A percentile compares a stretch with the other conserved stretches of the same genome.
Evolutionary conservation across 1,140 invertebrate species (phyloP).

Genomic region (Pogonomyrmex barbatus): DNA sequence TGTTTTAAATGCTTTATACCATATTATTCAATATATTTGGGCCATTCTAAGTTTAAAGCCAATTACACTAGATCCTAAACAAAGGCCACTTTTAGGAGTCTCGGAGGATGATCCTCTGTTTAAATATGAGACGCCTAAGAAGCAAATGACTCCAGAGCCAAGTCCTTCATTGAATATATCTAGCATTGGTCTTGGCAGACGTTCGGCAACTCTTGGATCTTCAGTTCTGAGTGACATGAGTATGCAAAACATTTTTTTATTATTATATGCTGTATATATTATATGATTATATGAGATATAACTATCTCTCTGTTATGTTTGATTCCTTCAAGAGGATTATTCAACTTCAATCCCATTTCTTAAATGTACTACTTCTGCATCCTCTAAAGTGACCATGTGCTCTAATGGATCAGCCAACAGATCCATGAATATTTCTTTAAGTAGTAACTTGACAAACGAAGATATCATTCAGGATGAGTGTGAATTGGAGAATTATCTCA

Average conservation of each 20-base stretch:
- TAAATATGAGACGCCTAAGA: slow-evolving; percentile 66
- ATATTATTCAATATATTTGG: slow-evolving; percentile 76
- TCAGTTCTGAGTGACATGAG: slow-evolving; percentile 78
- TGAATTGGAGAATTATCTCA: slow-evolving; percentile 80
- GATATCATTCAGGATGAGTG: slow-evolving; percentile 80
- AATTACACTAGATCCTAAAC: slow-evolving; percentile 72
- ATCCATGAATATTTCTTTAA: slow-evolving; percentile 78
- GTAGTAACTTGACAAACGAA: slow-evolving; percentile 79
- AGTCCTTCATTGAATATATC: slow-evolving; percentile 75
- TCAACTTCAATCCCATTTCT: slow-evolving; percentile 77
- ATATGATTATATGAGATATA: slow-evolving; percentile 14
- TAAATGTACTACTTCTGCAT: slow-evolving; percentile 75
- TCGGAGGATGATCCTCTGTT: slow-evolving; percentile 80
- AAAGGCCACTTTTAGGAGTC: slow-evolving; percentile 79
- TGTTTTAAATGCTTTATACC: slow-evolving; percentile 79
- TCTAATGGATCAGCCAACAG: slow-evolving; percentile 79
- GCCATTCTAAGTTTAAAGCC: slow-evolving; percentile 75
- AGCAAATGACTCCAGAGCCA: slow-evolving; percentile 70
- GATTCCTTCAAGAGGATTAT: slow-evolving; percentile 75
- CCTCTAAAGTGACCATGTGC: slow-evolving; percentile 72
- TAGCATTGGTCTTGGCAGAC: slow-evolving; percentile 78
- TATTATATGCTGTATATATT: neutral
- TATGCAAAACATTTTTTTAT: slow-evolving; percentile 52
- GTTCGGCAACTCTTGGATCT: slow-evolving; percentile 74
- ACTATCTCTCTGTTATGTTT: slow-evolving; percentile 11